Conservation (phyloP, 1,140 invertebrate genomes). For the Pseudobourletiella spinata region DNA sequence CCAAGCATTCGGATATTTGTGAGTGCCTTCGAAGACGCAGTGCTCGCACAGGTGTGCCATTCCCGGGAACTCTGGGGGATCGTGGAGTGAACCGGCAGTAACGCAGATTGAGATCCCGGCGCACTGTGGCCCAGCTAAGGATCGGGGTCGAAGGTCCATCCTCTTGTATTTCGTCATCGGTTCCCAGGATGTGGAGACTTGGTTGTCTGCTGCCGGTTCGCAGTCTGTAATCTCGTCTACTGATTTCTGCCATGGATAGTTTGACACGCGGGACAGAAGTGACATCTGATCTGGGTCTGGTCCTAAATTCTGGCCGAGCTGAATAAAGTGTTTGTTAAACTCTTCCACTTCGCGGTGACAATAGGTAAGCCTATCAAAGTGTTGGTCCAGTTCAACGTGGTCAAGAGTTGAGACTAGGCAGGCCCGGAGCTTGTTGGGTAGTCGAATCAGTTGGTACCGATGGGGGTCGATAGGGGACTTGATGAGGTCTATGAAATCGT, state of each 20-base stretch:
- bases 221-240: not conserved
- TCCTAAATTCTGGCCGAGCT: not conserved
- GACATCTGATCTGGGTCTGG: not conserved
- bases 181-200: not conserved
- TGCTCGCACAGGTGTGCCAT: slow-evolving; percentile 17
- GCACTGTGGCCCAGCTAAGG: not conserved
- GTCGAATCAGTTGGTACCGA: not conserved
- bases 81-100: slow-evolving; percentile 2
- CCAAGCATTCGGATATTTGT: not conserved
- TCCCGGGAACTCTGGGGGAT: not conserved
- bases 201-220: not conserved
- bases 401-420: not conserved
- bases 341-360: not conserved
- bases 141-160: not conserved
- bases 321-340: slow-evolving; percentile 1
- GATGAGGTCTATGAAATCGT: not conserved
- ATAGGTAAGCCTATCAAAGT: not conserved
- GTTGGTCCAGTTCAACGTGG: not conserved
- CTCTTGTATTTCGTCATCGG: not conserved
- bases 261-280: not conserved
- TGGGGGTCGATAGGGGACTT: slow-evolving; percentile 11
- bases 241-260: not conserved
- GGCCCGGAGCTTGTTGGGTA: slow-evolving; percentile 3
- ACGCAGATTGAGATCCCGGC: not conserved
- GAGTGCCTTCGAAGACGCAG: slow-evolving; percentile 5